Conservation (phyloP, 2,888 invertebrate species). For the Thelaira solivaga region DNA sequence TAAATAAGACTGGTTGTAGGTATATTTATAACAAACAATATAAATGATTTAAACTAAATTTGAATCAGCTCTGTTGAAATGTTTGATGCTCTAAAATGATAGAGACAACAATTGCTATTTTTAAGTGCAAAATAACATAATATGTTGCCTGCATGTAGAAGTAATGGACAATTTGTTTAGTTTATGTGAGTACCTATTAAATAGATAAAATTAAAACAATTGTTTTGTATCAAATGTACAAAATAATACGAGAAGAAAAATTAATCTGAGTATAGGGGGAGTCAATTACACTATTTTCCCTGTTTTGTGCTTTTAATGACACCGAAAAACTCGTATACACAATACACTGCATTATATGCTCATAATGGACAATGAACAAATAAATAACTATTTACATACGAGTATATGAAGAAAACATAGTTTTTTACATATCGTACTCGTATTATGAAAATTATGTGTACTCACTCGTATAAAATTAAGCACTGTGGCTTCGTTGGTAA, state of each 20-base stretch:
- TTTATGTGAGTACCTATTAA: slow-evolving; percentile 21
- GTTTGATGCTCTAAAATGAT: not conserved
- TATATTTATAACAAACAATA: not conserved
- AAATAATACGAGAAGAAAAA: slow-evolving; percentile 6
- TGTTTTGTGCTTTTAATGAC: slow-evolving; percentile 7
- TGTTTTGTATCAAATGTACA: slow-evolving; percentile 7
- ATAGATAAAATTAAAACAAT: slow-evolving; percentile 34
- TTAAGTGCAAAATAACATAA: slow-evolving; percentile 13
- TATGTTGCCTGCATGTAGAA: not conserved
- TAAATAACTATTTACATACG: too few species aligned
- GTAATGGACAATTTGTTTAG: slow-evolving; percentile 14
- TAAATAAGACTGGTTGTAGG: too few species aligned
- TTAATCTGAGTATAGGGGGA: slow-evolving; percentile 8
- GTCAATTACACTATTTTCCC: slow-evolving; percentile 10
- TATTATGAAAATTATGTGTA: too few species aligned
- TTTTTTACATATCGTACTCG: too few species aligned
- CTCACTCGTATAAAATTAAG: too few species aligned
- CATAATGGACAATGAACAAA: not conserved
- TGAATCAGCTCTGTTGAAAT: not conserved
- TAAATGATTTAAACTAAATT: slow-evolving; percentile 3
- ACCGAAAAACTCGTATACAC: not conserved
- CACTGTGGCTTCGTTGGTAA: too few species aligned
- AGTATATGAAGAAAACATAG: too few species aligned
- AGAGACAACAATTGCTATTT: not conserved
- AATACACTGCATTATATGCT: not conserved